Evolutionary conservation across 2,113 vertebrate species (phyloP).

Genomic region (Vulpes lagopus): DNA sequence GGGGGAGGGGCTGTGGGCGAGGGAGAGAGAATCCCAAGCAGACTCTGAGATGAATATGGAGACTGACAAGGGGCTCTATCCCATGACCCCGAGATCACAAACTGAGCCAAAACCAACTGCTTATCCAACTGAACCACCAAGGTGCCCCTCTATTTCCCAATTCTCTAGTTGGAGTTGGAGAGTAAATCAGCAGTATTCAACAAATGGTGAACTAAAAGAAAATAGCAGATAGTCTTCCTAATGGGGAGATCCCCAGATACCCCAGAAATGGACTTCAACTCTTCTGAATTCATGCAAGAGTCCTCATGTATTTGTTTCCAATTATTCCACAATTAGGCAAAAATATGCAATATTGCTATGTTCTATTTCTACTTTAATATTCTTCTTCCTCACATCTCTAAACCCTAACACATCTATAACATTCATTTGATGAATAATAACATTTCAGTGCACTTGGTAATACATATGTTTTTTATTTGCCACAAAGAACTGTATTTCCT

Average conservation of each 20-base stretch:
- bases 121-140: background rate
- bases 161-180: slow-evolving; percentile 52
- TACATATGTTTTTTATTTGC: slow-evolving; percentile 88
- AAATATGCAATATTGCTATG: slow-evolving; percentile 53
- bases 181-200: slow-evolving; percentile 70
- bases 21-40: background rate
- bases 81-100: background rate
- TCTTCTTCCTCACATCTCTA: slow-evolving; percentile 83
- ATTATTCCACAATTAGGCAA: slow-evolving; percentile 61
- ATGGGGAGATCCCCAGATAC: slow-evolving; percentile 83
- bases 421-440: slow-evolving; percentile 86
- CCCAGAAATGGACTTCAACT: slow-evolving; percentile 83
- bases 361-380: slow-evolving; percentile 81
- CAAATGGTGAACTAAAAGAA: slow-evolving; percentile 85
- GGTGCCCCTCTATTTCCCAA: background rate
- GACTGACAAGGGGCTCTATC: background rate
- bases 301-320: slow-evolving; percentile 72
- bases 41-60: background rate
- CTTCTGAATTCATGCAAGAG: slow-evolving; percentile 81
- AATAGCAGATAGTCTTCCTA: slow-evolving; percentile 84
- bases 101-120: background rate
- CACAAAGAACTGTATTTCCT: slow-evolving; percentile 86
- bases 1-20: background rate
- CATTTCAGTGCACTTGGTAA: slow-evolving; percentile 85
- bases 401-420: slow-evolving; percentile 83